Percentiles rank a stretch among this genome's conserved stretches.
Conservation (phyloP, 2,797 vertebrate species). For the Rhynchonycteris naso region DNA sequence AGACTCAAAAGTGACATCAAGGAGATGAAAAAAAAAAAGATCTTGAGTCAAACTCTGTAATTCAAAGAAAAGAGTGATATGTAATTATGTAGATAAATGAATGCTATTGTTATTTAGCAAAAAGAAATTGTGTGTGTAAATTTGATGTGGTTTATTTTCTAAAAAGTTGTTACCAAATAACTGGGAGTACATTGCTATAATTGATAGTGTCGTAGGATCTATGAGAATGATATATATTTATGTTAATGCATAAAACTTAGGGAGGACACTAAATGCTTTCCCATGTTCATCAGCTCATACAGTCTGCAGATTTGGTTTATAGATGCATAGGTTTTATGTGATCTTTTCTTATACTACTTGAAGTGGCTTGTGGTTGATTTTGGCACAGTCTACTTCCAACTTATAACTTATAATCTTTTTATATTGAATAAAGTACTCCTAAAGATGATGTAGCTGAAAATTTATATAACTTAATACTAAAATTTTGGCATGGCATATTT, state of each 20-base stretch:
- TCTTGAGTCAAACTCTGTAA: constrained; percentile 18
- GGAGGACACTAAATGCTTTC: background rate
- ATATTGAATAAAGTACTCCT: background rate
- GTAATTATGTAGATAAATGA: background rate
- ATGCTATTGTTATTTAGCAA: constrained; percentile 1
- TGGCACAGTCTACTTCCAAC: background rate
- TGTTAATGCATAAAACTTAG: background rate
- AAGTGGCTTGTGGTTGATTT: constrained; percentile 9
- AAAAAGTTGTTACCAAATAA: constrained; percentile 25
- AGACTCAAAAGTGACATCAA: background rate
- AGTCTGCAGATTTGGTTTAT: background rate
- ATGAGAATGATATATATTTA: constrained; percentile 19
- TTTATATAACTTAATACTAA: constrained; percentile 15
- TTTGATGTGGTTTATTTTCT: constrained; percentile 54
- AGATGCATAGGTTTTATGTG: background rate
- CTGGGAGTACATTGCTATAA: background rate
- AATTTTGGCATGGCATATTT: background rate
- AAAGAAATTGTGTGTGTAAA: background rate
- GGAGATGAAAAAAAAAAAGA: constrained; percentile 9
- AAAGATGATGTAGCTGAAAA: constrained; percentile 14
- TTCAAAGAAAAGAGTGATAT: background rate
- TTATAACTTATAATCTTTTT: background rate
- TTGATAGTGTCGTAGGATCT: constrained; percentile 8
- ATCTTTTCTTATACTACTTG: background rate
- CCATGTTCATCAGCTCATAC: background rate